Evolutionary conservation across 1,140 invertebrate species (phyloP), one percentile per base, ranked within the genome.

Genomic region (Episyrphus balteatus): DNA sequence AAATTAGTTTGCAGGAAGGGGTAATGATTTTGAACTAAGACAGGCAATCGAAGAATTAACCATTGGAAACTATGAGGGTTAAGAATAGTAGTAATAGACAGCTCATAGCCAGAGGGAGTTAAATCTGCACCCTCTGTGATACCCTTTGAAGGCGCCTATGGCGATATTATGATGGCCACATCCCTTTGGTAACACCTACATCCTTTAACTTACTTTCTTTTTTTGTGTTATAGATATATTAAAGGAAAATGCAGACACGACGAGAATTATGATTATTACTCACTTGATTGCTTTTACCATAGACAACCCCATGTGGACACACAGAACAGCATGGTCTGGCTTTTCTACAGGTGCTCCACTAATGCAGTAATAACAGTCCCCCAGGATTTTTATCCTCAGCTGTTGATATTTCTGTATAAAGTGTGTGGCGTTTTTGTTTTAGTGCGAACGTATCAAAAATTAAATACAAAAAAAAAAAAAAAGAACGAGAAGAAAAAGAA

Each of bases 231-330:
- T n/a, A n/a, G n/a, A 8, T 33, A 36, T 36, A 12, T 36, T 36
- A 36, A 36, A 36, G 12, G 3, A 36, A n/a, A 36, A 36, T 36
- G 34, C 12, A n/a, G 34, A 15, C 14, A n/a, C 14, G 14, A 36
- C 14, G 14, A 36, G 12, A 36, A 36, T 36, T n/a, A 26, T 26
- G 21, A 26, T 26, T 26, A 26, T 26, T 58, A 78, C 82, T 81
- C 72, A 90, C 85, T 92, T 93, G 60, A 96, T 95, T 39, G 90
- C 91, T 64, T 94, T 90, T 30, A 96, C 91, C 90, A 96, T 94
- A 5, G 89, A 91, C 6, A 96, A 73, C 26, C 92, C 92, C 92
- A 95, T 95, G 69, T 92, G 86, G 2, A 95, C 88, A 61, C 85
- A 90, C 9, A 94, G 79, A 5, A 92, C 84, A n/a, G 91, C 92